Base-by-base conservation (phyloP, 2,113 vertebrate genomes). In the Gambusia holbrooki region DNA sequence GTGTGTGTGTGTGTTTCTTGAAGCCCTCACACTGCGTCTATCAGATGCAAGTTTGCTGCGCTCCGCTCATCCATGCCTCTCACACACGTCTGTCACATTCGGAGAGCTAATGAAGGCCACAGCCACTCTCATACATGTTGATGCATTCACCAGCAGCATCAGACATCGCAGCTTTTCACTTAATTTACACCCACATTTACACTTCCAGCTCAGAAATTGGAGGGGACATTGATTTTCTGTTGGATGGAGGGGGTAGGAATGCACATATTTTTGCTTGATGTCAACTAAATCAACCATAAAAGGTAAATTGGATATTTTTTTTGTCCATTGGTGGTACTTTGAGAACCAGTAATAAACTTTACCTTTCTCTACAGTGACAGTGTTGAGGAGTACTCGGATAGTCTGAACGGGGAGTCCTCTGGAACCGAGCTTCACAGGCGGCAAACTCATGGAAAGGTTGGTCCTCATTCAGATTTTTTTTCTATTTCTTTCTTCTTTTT, bases 121-220 rank as follows among this genome's bases (percentile, higher is more conserved):
- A 91, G 92, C 92, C 85, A 83, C 88, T 86, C 90, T 93, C 92
- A 93, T 92, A 93, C 92, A 93, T 93, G 91, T 93, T 93, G 90
- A 93, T 93, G 90, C 90, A 89, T 92, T 93, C 90, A 89, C 87
- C 77, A 88, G 84, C 89, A 84, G 88, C 90, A 86, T 74, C 80
- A 89, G 71, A 85, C 90, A 81, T 82, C 77, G 82, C 82, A 86
- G 84, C 89, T 90, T 86, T 91, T 89, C 87, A 90, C 90, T 92
- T 93, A 81, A 93, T 92, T 92, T 89, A 92, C 89, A 83, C 87
- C 82, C 84, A 83, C 89, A 91, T 92, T 92, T 93, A 92, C 91
- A 93, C 90, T 92, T 90, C 81, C 85, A 87, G 86, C 89, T 90
- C 89, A 80, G 89, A 91, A 92, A 92, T 92, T 92, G 89, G 91